Conservation (phyloP, 2,797 vertebrate species). For the Cyclopterus lumpus region DNA sequence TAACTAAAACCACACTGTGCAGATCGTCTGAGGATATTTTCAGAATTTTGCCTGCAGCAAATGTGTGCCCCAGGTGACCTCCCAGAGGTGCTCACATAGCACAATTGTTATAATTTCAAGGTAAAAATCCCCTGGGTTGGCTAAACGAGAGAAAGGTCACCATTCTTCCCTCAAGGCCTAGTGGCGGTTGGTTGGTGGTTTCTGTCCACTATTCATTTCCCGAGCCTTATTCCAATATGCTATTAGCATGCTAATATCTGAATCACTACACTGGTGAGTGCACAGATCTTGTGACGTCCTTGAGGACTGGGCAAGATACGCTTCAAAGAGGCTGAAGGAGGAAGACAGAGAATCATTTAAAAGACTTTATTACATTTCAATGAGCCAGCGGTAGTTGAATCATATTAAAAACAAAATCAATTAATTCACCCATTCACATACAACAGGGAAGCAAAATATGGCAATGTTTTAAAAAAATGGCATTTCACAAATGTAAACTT, state of each 20-base stretch:
- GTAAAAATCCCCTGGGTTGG: constrained; percentile 57
- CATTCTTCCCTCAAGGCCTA: constrained; percentile 39
- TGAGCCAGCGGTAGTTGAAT: background rate
- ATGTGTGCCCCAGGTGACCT: constrained; percentile 63
- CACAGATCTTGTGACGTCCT: constrained; percentile 49
- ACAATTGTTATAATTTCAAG: constrained; percentile 48
- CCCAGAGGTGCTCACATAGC: constrained; percentile 51
- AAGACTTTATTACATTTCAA: background rate
- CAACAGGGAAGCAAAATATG: background rate
- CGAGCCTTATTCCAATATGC: constrained; percentile 19
- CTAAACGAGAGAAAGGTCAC: constrained; percentile 62
- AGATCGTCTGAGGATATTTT: constrained; percentile 43
- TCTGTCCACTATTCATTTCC: constrained; percentile 55
- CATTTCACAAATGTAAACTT: background rate
- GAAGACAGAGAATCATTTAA: constrained; percentile 4
- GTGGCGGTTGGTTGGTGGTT: constrained; percentile 47
- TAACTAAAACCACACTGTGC: constrained; percentile 31
- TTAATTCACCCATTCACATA: background rate
- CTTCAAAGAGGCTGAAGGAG: background rate
- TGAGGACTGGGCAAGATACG: constrained; percentile 18
- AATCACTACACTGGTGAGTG: constrained; percentile 21
- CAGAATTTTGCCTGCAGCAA: constrained; percentile 37
- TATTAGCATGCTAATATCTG: constrained; percentile 58
- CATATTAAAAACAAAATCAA: background rate
- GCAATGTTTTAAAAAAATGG: background rate